Evolutionary conservation across 2,888 invertebrate species (phyloP).

Genomic region (Trachelus tabidus): DNA sequence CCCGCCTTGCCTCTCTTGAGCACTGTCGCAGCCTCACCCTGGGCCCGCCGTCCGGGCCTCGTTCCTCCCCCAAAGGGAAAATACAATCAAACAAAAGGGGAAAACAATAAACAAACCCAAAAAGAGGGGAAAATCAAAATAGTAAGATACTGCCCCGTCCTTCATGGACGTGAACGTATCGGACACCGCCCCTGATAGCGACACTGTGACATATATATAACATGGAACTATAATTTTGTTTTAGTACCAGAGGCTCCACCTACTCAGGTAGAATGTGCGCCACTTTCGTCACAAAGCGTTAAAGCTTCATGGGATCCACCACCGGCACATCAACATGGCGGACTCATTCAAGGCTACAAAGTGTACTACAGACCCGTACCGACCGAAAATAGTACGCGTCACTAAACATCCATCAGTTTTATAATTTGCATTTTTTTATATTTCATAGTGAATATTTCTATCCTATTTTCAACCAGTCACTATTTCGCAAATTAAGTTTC

Average conservation of each 20-base stretch:
- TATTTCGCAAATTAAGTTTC: not conserved
- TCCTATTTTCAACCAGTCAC: not conserved
- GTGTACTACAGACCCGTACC: slow-evolving; percentile 76
- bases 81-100: too few relatives aligned
- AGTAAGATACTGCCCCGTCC: too few relatives aligned
- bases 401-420: too few relatives aligned
- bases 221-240: slow-evolving; percentile 21
- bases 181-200: too few relatives aligned
- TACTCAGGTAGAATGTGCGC: slow-evolving; percentile 73
- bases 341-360: slow-evolving; percentile 85
- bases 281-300: slow-evolving; percentile 78
- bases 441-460: too few relatives aligned
- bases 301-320: slow-evolving; percentile 79
- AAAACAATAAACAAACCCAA: too few relatives aligned
- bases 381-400: slow-evolving; percentile 57
- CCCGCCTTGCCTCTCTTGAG: too few relatives aligned
- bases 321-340: slow-evolving; percentile 75
- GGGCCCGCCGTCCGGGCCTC: too few relatives aligned
- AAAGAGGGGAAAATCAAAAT: too few relatives aligned
- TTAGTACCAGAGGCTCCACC: slow-evolving; percentile 81
- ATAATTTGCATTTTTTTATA: not conserved
- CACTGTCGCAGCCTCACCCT: too few relatives aligned
- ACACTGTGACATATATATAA: not conserved
- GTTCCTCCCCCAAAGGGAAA: too few relatives aligned
- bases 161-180: too few relatives aligned